A percentile compares a stretch with the other conserved stretches of the same genome.
Evolutionary conservation across 2,113 vertebrate species (phyloP).

Genomic region (Tonatia bakeri): DNA sequence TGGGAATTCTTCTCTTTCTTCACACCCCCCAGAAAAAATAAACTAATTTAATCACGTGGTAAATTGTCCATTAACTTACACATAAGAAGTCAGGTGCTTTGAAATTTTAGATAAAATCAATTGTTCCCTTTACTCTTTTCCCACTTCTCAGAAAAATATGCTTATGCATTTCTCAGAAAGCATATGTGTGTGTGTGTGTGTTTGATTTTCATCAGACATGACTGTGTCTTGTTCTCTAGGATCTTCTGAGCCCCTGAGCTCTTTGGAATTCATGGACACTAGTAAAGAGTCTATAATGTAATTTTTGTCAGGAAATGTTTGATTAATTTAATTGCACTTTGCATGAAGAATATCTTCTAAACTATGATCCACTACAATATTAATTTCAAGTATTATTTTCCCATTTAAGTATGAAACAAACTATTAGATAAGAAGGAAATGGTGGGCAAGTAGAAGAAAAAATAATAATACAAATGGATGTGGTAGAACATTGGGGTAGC

Average conservation of each 20-base stretch:
- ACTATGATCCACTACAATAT: background rate
- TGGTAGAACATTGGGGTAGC: background rate
- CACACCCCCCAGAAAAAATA: background rate
- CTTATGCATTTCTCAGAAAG: background rate
- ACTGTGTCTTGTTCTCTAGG: background rate
- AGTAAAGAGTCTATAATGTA: background rate
- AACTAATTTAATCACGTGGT: background rate
- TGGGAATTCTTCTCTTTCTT: background rate
- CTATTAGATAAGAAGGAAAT: background rate
- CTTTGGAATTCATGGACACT: background rate
- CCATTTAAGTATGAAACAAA: conserved; percentile 13
- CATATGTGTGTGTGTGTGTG: background rate
- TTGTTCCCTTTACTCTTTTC: background rate
- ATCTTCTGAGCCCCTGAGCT: background rate
- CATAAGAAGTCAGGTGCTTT: background rate
- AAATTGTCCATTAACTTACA: background rate
- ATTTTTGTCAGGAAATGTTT: background rate
- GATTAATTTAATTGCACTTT: background rate
- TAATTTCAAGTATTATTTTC: background rate
- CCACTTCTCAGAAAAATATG: background rate
- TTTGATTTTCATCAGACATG: background rate
- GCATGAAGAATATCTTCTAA: background rate
- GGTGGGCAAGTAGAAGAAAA: background rate
- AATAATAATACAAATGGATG: background rate
- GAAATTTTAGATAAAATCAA: background rate